Evolutionary conservation across 2,113 vertebrate genomes (phyloP).

Genomic region (Calyptommatus sinebrachiatus): DNA sequence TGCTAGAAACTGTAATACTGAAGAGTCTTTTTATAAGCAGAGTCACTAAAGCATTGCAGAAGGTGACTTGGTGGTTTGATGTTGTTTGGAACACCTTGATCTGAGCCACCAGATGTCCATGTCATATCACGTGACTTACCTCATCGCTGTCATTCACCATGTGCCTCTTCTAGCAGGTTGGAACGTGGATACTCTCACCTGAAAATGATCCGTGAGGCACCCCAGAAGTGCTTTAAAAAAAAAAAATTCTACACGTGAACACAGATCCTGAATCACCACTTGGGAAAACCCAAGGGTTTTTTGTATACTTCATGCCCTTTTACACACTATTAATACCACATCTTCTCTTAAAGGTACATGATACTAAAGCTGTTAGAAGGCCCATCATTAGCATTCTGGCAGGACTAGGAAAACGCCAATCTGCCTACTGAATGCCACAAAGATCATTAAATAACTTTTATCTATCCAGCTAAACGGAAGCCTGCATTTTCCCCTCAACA

Average conservation of each 20-base stretch:
- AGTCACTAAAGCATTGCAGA: too few species aligned
- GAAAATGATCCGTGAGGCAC: neutral
- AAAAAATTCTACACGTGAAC: too few species aligned
- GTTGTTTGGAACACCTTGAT: too few species aligned
- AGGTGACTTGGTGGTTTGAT: too few species aligned
- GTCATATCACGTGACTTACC: too few species aligned
- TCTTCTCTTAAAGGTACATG: neutral
- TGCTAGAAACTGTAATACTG: too few species aligned
- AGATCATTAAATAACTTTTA: neutral
- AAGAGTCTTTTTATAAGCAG: too few species aligned
- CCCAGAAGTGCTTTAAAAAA: too few species aligned
- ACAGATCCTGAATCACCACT: neutral
- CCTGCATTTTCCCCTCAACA: neutral
- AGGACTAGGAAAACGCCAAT: neutral
- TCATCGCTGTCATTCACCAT: too few species aligned
- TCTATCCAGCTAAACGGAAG: neutral
- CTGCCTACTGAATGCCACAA: slow-evolving; percentile 24
- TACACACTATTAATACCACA: neutral
- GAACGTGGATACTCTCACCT: too few species aligned
- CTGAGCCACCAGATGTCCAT: too few species aligned
- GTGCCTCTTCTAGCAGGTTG: too few species aligned
- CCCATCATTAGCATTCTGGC: neutral
- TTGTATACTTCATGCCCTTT: neutral
- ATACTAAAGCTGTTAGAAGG: slow-evolving; percentile 12
- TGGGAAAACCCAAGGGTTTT: neutral